A percentile compares a stretch with the other conserved stretches of the same genome.
Evolutionary conservation across 2,797 vertebrate species (phyloP).

Genomic region (Schizothorax lantsangensis): DNA sequence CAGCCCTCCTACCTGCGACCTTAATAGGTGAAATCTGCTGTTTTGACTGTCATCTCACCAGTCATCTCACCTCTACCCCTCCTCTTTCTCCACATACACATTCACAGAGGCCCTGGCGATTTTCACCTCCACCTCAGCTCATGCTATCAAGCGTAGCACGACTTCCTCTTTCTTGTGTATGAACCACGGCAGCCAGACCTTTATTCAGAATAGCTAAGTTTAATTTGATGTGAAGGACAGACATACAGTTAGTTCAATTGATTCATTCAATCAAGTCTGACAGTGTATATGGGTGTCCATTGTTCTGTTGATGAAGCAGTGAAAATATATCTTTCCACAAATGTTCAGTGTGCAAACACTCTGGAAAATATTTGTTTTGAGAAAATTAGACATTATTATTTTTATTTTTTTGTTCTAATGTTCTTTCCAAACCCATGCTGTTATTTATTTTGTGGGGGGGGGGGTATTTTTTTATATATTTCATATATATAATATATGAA

Average conservation of each 20-base stretch:
- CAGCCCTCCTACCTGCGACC: slow-evolving; percentile 75
- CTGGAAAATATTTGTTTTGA: background rate
- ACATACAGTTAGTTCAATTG: background rate
- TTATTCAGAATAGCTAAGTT: background rate
- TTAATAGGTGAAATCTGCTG: slow-evolving; percentile 79
- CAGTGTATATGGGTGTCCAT: background rate
- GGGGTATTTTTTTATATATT: too few species aligned
- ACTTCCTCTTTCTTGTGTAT: slow-evolving; percentile 23
- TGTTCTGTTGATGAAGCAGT: slow-evolving; percentile 37
- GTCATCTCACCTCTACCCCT: slow-evolving; percentile 66
- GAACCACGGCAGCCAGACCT: background rate
- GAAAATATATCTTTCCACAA: background rate
- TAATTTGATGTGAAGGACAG: background rate
- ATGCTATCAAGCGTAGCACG: slow-evolving; percentile 8
- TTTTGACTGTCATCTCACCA: slow-evolving; percentile 63
- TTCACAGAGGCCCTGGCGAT: slow-evolving; percentile 61
- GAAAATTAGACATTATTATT: background rate
- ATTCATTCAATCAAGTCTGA: background rate
- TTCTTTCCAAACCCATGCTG: too few species aligned
- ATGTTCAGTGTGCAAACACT: background rate
- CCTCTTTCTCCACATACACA: slow-evolving; percentile 40
- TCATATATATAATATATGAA: too few species aligned
- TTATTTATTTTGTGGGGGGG: too few species aligned
- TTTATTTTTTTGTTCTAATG: too few species aligned
- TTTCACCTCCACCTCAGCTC: slow-evolving; percentile 58